Base-by-base conservation (phyloP, 2,888 invertebrate genomes). In the Trichopoda pennipes region DNA sequence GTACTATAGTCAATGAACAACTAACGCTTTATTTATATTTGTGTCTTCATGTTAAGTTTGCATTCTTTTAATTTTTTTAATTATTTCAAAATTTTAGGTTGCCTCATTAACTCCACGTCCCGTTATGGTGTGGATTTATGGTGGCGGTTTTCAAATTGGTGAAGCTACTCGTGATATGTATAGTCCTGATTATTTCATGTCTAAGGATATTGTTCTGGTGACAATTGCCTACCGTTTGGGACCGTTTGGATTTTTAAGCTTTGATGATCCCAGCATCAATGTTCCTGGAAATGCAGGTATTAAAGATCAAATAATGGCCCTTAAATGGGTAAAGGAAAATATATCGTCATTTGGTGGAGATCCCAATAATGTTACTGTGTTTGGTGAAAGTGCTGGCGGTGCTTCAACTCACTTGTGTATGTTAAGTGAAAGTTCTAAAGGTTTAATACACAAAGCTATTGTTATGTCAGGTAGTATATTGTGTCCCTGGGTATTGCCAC, bases 271-370 rank as follows among this genome's bases (percentile, higher is more conserved):
- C 3, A 86, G 88, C 7, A 76, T 92, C 1, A 88, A 91, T 68
- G 90, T 93, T 38, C 92, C 93, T 8, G 93, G 93, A 9, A 93
- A 93, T 86, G 92, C 92, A 0, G 92, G 92, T 0, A 87, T 93
- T 2, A 93, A 93, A 88, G 93, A 93, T 87, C 92, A 92, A 87
- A 88, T 92, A 1, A 85, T 92, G 87, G 92, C 91, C 0, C 86
- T 93, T 16, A 90, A 90, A 83, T 93, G 93, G 93, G 90, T 93
- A 0, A 89, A 92, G 63, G 88, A 90, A 58, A 93, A 93, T 84
- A 92, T 92, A 28, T 80, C 86, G 7, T 86, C 88, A 14, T 93
- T 93, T 85, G 92, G 92, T 73, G 93, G 93, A 6, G 92, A 93
- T 88, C 90, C 92, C 1, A 87, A 91, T n/a, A 93, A 93, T 85